Evolutionary conservation across 1,140 invertebrate species (phyloP), one percentile per base, ranked within the genome.

Genomic region (Eriosoma lanigerum): DNA sequence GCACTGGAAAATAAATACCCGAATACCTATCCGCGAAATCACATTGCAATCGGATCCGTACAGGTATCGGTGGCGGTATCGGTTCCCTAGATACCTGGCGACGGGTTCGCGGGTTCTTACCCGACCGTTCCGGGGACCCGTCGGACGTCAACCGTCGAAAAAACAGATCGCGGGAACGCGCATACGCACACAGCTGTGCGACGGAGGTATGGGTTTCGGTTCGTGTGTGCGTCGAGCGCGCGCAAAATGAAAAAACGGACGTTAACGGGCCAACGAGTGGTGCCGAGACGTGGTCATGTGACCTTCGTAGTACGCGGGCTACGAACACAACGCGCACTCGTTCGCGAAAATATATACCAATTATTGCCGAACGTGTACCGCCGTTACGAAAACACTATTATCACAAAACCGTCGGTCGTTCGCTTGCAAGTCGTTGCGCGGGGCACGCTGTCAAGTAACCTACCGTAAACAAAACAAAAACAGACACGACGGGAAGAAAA

Each of bases 321-420:
- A 9, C 24, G 21, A 78, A 78, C 75, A 5, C 29, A 12, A 76
- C 56, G 52, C 56, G 52, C 54, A 44, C 19, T 78, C 56, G 75
- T 48, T 76, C 56, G 24, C 75, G 46, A 38, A 38, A 38, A 38
- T 38, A 38, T 38, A 38, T n/a, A 24, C 66, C 17, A 70, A 32
- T n/a, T n/a, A n/a, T 62, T 46, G 60, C 54, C 29, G 73, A 76
- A 29, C 29, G 73, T 58, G 29, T 32, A 44, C 52, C n/a, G 52
- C 21, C 54, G 73, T 76, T 62, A 78, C 75, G 21, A 78, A 78
- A 78, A 78, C 75, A 78, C 26, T 78, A 78, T 78, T 78, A 78
- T 78, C 75, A 78, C 75, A 60, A n/a, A n/a, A 60, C 52, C 38
- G 54, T 8, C 50, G 29, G 56, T 56, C 38, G 66, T 62, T 78